Percentiles rank a stretch among this genome's conserved stretches.
phyloP scores from a whole-genome alignment of 2,888 invertebrate genomes.

The Agonopterix alstromeriana region DNA sequence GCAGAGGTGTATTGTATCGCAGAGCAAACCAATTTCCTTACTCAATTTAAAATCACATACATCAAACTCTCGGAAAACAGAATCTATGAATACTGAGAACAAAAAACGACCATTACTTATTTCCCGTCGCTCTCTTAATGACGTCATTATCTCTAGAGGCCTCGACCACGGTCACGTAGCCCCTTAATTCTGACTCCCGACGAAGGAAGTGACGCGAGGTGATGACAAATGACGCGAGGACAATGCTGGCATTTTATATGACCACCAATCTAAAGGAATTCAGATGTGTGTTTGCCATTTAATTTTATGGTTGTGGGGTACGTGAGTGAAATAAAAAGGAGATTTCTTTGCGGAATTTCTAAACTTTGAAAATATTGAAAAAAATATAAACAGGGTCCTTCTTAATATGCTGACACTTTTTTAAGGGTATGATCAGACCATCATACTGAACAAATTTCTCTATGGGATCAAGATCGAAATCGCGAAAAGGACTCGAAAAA shows the following conservation, averaged over 20 bases:
- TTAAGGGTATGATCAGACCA: too few species aligned
- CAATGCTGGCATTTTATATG: constrained; percentile 22
- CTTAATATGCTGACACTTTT: too few species aligned
- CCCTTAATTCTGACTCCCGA: constrained; percentile 47
- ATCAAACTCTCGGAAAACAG: constrained; percentile 13
- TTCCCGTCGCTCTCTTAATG: constrained; percentile 52
- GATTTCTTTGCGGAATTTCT: too few species aligned
- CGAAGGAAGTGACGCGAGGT: constrained; percentile 27
- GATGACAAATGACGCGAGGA: constrained; percentile 44
- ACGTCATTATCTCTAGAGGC: constrained; percentile 60
- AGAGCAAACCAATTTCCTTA: constrained; percentile 1
- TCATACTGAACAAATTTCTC: too few species aligned
- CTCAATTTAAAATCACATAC: constrained; percentile 6
- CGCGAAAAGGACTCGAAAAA: too few species aligned
- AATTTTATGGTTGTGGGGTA: not conserved
- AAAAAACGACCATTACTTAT: constrained; percentile 57
- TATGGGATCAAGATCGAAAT: too few species aligned
- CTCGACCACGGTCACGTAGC: constrained; percentile 45
- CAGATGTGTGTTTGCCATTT: constrained; percentile 11
- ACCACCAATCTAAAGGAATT: constrained; percentile 16
- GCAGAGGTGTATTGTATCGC: not conserved
- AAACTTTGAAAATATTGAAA: too few species aligned
- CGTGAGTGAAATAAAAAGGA: too few species aligned
- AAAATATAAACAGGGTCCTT: too few species aligned
- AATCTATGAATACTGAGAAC: constrained; percentile 39